A percentile compares a stretch with the other conserved stretches of the same genome.
Evolutionary conservation across 2,888 invertebrate genomes (phyloP).

Genomic region (Trisateles emortualis): DNA sequence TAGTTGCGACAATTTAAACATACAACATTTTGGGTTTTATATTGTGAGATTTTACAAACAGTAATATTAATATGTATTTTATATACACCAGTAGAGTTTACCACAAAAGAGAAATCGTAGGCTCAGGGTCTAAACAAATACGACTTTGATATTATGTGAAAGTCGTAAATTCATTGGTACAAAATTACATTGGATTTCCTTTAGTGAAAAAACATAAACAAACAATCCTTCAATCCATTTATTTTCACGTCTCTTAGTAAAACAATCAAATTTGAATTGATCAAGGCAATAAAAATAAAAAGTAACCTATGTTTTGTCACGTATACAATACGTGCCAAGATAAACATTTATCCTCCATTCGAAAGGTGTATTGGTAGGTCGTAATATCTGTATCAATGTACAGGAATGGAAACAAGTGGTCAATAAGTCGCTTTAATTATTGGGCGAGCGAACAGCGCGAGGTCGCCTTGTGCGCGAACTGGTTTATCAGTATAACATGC

Average conservation of each 20-base stretch:
- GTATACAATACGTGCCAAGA: conserved; percentile 53
- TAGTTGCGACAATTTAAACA: too few relatives aligned
- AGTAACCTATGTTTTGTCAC: conserved; percentile 51
- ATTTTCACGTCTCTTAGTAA: not conserved
- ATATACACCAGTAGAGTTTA: too few relatives aligned
- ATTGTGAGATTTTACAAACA: too few relatives aligned
- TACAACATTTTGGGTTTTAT: too few relatives aligned
- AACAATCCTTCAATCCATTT: too few relatives aligned
- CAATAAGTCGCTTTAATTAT: conserved; percentile 82
- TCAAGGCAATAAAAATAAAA: conserved; percentile 50
- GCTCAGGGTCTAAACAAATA: not conserved
- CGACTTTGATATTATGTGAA: not conserved
- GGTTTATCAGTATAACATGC: conserved; percentile 74
- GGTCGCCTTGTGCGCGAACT: conserved; percentile 81
- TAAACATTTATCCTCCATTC: conserved; percentile 60
- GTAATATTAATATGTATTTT: too few relatives aligned
- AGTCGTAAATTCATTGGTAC: not conserved
- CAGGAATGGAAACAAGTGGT: conserved; percentile 78
- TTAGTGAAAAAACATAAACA: too few relatives aligned
- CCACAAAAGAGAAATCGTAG: too few relatives aligned
- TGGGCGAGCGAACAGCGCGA: conserved; percentile 73
- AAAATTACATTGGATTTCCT: conserved; percentile 6
- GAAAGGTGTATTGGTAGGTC: conserved; percentile 65
- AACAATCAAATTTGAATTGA: conserved; percentile 20
- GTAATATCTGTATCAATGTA: conserved; percentile 74